phyloP scores from a whole-genome alignment of 2,113 vertebrate genomes.

The Haemorhous mexicanus region DNA sequence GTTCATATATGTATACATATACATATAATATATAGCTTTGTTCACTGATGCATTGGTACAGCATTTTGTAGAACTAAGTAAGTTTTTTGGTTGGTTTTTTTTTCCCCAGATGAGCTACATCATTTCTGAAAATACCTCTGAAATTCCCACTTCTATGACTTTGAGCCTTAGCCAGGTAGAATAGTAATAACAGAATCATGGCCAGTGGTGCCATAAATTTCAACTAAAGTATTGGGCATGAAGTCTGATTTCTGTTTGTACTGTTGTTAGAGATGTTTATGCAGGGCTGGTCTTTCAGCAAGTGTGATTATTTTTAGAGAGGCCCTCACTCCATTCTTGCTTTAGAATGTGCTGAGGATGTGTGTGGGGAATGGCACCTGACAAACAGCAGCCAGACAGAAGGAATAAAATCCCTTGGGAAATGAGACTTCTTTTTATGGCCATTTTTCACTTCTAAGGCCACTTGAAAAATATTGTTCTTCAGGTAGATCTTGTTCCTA shows the following conservation, averaged over 20 bases:
- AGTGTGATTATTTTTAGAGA: slow-evolving; percentile 65
- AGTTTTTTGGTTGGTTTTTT: not conserved
- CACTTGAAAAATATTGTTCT: slow-evolving; percentile 63
- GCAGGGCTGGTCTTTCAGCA: slow-evolving; percentile 59
- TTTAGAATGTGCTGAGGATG: slow-evolving; percentile 39
- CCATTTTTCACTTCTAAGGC: slow-evolving; percentile 53
- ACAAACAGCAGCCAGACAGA: slow-evolving; percentile 18
- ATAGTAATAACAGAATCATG: slow-evolving; percentile 36
- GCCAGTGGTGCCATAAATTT: slow-evolving; percentile 54
- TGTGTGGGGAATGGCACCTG: not conserved
- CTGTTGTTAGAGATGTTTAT: slow-evolving; percentile 58
- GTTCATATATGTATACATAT: not conserved
- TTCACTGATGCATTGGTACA: not conserved
- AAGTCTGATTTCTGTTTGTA: slow-evolving; percentile 49
- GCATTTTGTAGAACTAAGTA: not conserved
- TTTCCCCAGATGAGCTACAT: not conserved
- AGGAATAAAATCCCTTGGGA: slow-evolving; percentile 40
- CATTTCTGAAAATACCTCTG: slow-evolving; percentile 42
- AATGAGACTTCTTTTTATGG: slow-evolving; percentile 19
- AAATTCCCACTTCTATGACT: slow-evolving; percentile 32
- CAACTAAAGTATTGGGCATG: not conserved
- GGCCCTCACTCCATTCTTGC: slow-evolving; percentile 44
- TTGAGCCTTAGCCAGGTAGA: slow-evolving; percentile 54
- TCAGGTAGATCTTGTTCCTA: slow-evolving; percentile 56
- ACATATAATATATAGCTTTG: not conserved